Percentiles rank a stretch among this genome's conserved stretches.
These are phyloP conservation scores for Psilopsiagon aymara DNA, from an alignment of 2,113 vertebrate species.

Conservation along the genomic window DNA sequence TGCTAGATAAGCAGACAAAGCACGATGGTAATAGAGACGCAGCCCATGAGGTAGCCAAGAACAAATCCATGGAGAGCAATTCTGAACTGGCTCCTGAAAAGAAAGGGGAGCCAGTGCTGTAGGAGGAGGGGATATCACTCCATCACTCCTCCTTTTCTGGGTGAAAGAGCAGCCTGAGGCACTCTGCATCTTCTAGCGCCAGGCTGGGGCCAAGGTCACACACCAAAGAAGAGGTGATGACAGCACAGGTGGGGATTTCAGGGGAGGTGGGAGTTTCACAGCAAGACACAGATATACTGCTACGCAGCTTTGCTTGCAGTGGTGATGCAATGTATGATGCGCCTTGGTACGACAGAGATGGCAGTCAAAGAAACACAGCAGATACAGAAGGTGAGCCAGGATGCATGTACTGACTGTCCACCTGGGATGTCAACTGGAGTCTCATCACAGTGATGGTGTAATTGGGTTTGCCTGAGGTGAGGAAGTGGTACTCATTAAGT, in stretches of 20 bases:
- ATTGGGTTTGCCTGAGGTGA: not conserved
- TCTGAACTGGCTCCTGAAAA: conserved; percentile 21
- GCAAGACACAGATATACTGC: not conserved
- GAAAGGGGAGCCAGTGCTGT: not conserved
- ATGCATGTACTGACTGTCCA: not conserved
- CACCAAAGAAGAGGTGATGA: not conserved
- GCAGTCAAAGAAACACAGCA: not conserved
- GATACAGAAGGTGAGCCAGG: not conserved
- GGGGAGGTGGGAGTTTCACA: not conserved
- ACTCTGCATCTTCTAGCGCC: not conserved
- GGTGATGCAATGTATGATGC: not conserved
- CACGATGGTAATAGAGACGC: not conserved
- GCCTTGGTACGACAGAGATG: not conserved
- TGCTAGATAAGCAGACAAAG: not conserved
- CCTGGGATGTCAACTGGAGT: not conserved
- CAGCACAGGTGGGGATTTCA: not conserved
- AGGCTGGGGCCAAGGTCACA: conserved; percentile 28
- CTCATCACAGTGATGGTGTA: not conserved
- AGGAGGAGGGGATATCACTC: not conserved
- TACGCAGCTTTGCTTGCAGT: not conserved
- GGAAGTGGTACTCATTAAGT: not conserved
- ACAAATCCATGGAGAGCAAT: conserved; percentile 10
- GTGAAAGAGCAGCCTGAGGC: conserved; percentile 27
- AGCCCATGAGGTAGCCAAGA: not conserved
- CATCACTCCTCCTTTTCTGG: not conserved